Evolutionary conservation across 2,797 vertebrate species (phyloP).

Genomic region (Epinephelus malabaricus): DNA sequence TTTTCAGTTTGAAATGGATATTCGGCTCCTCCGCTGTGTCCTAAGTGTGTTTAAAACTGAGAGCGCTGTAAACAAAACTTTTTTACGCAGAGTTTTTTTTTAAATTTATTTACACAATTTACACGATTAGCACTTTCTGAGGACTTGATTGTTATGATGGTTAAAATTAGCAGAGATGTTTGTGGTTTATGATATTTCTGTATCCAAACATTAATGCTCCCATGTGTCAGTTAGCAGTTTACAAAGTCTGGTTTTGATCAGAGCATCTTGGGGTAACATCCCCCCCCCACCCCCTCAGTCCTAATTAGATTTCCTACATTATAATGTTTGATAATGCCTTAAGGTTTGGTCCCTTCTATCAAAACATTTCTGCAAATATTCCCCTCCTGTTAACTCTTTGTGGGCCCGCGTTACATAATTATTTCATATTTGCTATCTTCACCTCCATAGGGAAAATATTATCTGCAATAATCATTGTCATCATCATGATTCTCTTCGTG

Average conservation of each 20-base stretch:
- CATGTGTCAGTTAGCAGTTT: conserved; percentile 62
- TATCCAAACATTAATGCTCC: conserved; percentile 40
- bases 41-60: conserved; percentile 37
- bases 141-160: conserved; percentile 26
- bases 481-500: conserved; percentile 82
- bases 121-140: conserved; percentile 33
- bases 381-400: conserved; percentile 74
- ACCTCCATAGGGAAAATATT: conserved; percentile 80
- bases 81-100: conserved; percentile 10
- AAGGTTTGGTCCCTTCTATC: conserved; percentile 71
- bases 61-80: conserved; percentile 41
- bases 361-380: conserved; percentile 74
- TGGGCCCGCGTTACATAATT: conserved; percentile 67
- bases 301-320: conserved; percentile 85
- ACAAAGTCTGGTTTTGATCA: conserved; percentile 76
- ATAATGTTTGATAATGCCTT: conserved; percentile 80
- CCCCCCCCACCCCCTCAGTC: conserved; percentile 48
- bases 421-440: conserved; percentile 81
- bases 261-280: conserved; percentile 53
- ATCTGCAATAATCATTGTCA: conserved; percentile 86
- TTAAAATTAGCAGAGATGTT: conserved; percentile 41
- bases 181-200: conserved; percentile 37
- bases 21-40: conserved; percentile 48
- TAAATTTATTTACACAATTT: conserved; percentile 22
- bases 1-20: conserved; percentile 72